phyloP scores from a whole-genome alignment of 2,888 invertebrate species.

The Orgyia antiqua region DNA sequence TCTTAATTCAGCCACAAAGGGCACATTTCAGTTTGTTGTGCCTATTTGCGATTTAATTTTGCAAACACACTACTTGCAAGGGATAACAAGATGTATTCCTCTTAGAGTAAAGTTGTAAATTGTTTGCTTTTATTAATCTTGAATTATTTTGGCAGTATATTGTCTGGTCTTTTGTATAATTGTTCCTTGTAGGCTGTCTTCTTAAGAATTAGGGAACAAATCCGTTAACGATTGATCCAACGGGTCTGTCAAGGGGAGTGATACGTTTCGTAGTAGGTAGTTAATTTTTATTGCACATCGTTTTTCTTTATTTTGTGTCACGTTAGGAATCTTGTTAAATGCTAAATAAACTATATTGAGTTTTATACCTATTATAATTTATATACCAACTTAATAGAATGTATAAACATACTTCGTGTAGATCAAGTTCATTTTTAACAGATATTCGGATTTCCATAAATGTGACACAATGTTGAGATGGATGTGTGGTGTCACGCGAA shows the following conservation, averaged over 20 bases:
- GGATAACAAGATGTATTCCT: constrained; percentile 31
- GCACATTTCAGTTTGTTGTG: constrained; percentile 28
- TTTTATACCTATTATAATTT: too few species aligned
- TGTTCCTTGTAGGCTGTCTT: constrained; percentile 73
- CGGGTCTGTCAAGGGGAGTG: constrained; percentile 34
- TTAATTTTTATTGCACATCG: constrained; percentile 62
- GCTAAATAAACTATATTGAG: too few species aligned
- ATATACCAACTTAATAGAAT: too few species aligned
- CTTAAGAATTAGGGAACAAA: constrained; percentile 70
- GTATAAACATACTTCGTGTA: too few species aligned
- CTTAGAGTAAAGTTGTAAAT: constrained; percentile 34
- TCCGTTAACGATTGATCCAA: constrained; percentile 70
- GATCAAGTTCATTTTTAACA: too few species aligned
- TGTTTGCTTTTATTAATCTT: constrained; percentile 17
- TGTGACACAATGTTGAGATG: too few species aligned
- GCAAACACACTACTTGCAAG: constrained; percentile 22
- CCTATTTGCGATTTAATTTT: constrained; percentile 42
- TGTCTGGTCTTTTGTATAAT: constrained; percentile 59
- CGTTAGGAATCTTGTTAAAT: constrained; percentile 4
- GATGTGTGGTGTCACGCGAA: too few species aligned
- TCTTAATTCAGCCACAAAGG: constrained; percentile 32
- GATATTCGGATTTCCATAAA: too few species aligned
- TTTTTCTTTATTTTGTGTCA: constrained; percentile 24
- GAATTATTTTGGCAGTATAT: constrained; percentile 11
- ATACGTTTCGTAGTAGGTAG: constrained; percentile 32